Evolutionary conservation across 2,113 vertebrate genomes (phyloP).

Genomic region (Zapus hudsonius): DNA sequence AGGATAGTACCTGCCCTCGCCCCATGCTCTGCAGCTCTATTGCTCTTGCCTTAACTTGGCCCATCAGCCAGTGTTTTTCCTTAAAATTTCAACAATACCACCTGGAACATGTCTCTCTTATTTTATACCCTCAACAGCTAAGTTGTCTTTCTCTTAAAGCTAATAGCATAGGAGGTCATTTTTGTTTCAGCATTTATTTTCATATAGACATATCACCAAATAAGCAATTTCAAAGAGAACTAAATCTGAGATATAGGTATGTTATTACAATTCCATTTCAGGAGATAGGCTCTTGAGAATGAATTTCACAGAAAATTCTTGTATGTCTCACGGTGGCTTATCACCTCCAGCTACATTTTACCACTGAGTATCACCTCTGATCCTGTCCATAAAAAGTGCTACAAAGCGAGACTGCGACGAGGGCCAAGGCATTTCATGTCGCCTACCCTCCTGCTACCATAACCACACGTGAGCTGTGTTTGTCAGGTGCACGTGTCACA

Average conservation of each 20-base stretch:
- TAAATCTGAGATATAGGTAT: rapidly evolving
- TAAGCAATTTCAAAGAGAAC: neutral
- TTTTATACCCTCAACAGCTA: neutral
- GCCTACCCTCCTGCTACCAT: rapidly evolving
- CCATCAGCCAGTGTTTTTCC: no score
- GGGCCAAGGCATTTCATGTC: rapidly evolving
- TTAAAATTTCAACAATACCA: neutral
- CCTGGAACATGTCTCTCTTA: neutral
- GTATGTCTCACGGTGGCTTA: rapidly evolving
- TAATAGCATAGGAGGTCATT: neutral
- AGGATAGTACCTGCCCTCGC: rapidly evolving
- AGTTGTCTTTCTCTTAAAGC: neutral
- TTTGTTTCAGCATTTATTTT: neutral
- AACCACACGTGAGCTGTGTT: rapidly evolving
- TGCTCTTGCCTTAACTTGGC: neutral
- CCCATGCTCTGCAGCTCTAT: rapidly evolving
- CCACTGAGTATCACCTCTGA: rapidly evolving
- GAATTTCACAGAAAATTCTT: rapidly evolving
- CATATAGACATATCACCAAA: no score
- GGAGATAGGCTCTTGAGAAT: no score
- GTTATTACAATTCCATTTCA: no score
- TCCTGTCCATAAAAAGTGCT: rapidly evolving
- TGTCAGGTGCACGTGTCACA: rapidly evolving
- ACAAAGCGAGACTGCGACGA: rapidly evolving
- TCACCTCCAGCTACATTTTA: rapidly evolving